Percentiles rank a stretch among this genome's conserved stretches.
These are phyloP conservation scores for Okapia johnstoni DNA, from an alignment of 2,113 vertebrate species.

Conservation along the genomic window DNA sequence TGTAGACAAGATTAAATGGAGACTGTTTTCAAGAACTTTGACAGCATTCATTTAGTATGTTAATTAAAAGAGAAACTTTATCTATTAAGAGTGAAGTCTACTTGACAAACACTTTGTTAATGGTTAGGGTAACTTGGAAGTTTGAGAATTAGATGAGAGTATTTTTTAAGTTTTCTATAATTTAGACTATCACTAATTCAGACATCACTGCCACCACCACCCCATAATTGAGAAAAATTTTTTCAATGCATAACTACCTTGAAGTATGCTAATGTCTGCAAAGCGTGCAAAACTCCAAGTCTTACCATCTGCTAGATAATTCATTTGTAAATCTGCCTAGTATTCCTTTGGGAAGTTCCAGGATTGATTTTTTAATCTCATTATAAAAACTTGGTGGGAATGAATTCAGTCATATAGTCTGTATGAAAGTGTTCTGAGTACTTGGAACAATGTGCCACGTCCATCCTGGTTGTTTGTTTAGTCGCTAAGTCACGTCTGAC, in stretches of 20 bases:
- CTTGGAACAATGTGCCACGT: not conserved
- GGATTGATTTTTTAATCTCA: conserved; percentile 34
- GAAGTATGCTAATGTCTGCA: conserved; percentile 30
- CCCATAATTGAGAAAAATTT: not conserved
- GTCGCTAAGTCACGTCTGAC: not conserved
- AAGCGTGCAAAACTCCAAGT: conserved; percentile 27
- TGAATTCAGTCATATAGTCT: not conserved
- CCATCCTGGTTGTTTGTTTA: not conserved
- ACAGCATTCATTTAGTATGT: not conserved
- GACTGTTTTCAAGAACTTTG: not conserved
- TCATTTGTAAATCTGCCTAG: conserved; percentile 34
- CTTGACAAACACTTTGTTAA: not conserved
- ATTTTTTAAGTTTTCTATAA: not conserved
- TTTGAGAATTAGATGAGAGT: not conserved
- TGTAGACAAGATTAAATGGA: not conserved
- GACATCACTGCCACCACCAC: not conserved
- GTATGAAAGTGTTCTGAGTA: not conserved
- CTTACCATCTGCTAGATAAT: conserved; percentile 43
- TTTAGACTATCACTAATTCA: conserved; percentile 29
- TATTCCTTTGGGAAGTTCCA: conserved; percentile 30
- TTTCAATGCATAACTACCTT: conserved; percentile 16
- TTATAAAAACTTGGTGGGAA: conserved; percentile 20
- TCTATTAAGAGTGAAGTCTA: conserved; percentile 4
- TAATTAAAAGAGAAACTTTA: conserved; percentile 36
- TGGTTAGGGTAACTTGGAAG: not conserved